Base-by-base conservation (phyloP, 2,888 invertebrate species). In the Uropetala carovei region DNA sequence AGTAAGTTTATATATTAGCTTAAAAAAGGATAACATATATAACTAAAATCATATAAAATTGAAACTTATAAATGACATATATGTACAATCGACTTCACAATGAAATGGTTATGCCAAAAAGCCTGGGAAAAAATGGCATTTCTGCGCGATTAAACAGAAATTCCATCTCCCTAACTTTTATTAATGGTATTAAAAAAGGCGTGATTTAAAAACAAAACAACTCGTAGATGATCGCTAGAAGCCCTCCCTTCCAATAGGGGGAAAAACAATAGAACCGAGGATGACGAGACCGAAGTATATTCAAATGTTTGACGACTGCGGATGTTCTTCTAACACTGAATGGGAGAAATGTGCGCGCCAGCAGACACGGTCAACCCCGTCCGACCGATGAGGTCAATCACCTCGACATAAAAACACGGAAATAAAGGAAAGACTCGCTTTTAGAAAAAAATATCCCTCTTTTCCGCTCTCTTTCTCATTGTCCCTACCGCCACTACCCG, bases 351-450 rank as follows among this genome's bases (percentile, higher is more conserved):
- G 59, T 43, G 56, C n/a, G 64, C 64, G 64, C 43, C 64, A 64
- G n/a, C 64, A 64, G 89, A 64, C 64, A 89, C 89, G 89, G 43
- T 18, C 56, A 18, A 43, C 22, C 64, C 89, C 89, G 43, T 89
- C 89, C 89, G 64, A 64, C 86, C 27, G 18, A 30, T 30, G 60
- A 11, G 89, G 64, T 89, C 64, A 59, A 18, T 89, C 64, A 60
- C 89, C 89, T 18, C 64, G 89, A n/a, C 86, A 64, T n/a, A 64
- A 89, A 89, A 89, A 89, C 89, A 89, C 89, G 89, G 89, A 89
- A 89, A 89, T 89, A 89, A 68, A 89, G 64, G 18, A n/a, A 30
- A 30, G 18, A 22, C n/a, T n/a, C 43, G 27, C 27, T 75, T 43
- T 64, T 8, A 27, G 89, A 89, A 30, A 43, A 43, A 43, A 43